These are phyloP conservation scores for Carcina quercana DNA, from an alignment of 2,888 invertebrate species.

Conservation along the genomic window DNA sequence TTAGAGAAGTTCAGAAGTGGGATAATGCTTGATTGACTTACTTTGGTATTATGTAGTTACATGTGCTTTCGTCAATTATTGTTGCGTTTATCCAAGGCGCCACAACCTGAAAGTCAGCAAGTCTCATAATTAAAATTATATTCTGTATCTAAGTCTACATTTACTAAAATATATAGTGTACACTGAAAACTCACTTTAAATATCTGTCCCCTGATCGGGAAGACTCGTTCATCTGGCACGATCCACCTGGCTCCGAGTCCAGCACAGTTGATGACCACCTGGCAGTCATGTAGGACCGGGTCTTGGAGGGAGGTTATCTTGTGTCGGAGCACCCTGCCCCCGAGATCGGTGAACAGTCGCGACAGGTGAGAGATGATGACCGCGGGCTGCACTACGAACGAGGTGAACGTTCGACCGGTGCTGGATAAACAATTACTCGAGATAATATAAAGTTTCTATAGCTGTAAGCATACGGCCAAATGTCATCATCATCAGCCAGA, in stretches of 20 bases:
- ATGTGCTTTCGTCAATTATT: slow-evolving; percentile 74
- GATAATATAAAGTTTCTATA: no score
- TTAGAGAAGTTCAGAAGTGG: no score
- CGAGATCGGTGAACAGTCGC: slow-evolving; percentile 72
- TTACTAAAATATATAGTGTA: no score
- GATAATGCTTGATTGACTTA: no score
- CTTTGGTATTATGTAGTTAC: slow-evolving; percentile 87
- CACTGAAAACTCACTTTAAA: slow-evolving; percentile 44
- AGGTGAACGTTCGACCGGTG: slow-evolving; percentile 76
- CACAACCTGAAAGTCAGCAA: slow-evolving; percentile 73
- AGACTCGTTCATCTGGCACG: slow-evolving; percentile 75
- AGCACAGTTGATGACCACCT: slow-evolving; percentile 86
- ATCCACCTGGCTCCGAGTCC: slow-evolving; percentile 80
- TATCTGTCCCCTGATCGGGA: slow-evolving; percentile 85
- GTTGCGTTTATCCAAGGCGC: slow-evolving; percentile 80
- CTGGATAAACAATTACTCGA: slow-evolving; percentile 61
- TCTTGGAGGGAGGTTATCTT: slow-evolving; percentile 39
- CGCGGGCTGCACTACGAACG: slow-evolving; percentile 79
- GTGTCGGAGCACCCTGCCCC: slow-evolving; percentile 71
- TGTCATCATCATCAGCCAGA: no score
- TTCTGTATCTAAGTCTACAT: no score
- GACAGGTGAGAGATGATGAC: slow-evolving; percentile 80
- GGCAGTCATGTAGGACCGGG: slow-evolving; percentile 68
- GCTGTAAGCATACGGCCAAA: no score
- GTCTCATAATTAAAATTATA: no score